Evolutionary conservation across 2,797 vertebrate species (phyloP).

Genomic region (Coluber constrictor): DNA sequence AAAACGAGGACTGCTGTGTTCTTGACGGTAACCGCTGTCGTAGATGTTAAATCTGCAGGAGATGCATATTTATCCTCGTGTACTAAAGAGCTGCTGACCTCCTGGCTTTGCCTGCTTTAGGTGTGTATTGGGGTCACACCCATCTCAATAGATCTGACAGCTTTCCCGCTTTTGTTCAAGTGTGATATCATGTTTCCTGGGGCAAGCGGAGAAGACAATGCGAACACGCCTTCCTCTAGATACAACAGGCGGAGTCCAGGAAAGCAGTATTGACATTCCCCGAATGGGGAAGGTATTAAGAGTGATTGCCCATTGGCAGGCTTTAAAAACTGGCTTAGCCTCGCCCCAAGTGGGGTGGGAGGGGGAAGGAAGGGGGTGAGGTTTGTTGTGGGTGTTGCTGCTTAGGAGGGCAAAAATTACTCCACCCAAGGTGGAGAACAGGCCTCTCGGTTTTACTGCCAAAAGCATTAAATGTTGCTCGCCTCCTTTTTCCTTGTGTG

Average conservation of each 20-base stretch:
- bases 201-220: slow-evolving; percentile 74
- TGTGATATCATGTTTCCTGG: slow-evolving; percentile 82
- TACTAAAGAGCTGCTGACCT: slow-evolving; percentile 18
- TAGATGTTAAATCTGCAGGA: neutral
- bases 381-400: slow-evolving; percentile 55
- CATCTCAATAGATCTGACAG: slow-evolving; percentile 75
- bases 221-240: slow-evolving; percentile 68
- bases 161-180: slow-evolving; percentile 81
- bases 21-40: neutral
- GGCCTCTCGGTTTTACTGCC: slow-evolving; percentile 45
- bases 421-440: slow-evolving; percentile 57
- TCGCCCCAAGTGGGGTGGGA: slow-evolving; percentile 31
- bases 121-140: slow-evolving; percentile 70
- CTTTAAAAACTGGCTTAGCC: slow-evolving; percentile 63
- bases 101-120: slow-evolving; percentile 51
- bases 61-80: neutral
- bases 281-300: slow-evolving; percentile 45
- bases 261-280: slow-evolving; percentile 75
- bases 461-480: slow-evolving; percentile 15
- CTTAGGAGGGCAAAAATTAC: slow-evolving; percentile 55
- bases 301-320: slow-evolving; percentile 27
- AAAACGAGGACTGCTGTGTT: neutral
- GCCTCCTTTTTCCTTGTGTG: neutral
- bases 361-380: slow-evolving; percentile 17
- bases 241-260: slow-evolving; percentile 75